These are phyloP conservation scores for Bombus consobrinus DNA, from an alignment of 1,140 invertebrate species.

Conservation along the genomic window DNA sequence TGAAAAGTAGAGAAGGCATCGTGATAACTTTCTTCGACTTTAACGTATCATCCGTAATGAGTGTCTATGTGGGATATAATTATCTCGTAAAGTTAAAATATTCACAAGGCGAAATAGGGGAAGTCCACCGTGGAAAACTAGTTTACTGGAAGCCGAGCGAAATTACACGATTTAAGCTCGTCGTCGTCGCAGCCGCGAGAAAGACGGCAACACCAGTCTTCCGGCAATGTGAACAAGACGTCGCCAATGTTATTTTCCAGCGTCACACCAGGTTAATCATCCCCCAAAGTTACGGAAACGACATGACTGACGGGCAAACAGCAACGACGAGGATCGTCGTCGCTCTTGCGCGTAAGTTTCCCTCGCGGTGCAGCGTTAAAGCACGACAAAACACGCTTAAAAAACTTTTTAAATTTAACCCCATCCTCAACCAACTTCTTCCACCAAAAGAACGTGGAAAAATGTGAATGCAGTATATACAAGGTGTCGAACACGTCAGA, in stretches of 20 bases:
- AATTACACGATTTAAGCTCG: constrained; percentile 37
- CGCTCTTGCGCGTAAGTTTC: constrained; percentile 68
- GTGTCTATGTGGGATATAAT: not conserved
- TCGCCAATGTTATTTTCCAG: constrained; percentile 77
- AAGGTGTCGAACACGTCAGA: constrained; percentile 55
- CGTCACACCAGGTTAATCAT: constrained; percentile 81
- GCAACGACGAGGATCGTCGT: constrained; percentile 59
- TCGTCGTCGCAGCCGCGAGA: constrained; percentile 8
- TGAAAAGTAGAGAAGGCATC: not conserved
- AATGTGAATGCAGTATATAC: constrained; percentile 74
- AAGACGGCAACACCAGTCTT: constrained; percentile 34
- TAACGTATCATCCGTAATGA: not conserved
- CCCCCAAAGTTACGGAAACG: constrained; percentile 74
- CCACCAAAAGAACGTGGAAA: constrained; percentile 40
- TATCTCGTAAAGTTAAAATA: constrained; percentile 32
- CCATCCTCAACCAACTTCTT: constrained; percentile 67
- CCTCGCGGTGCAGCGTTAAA: constrained; percentile 61
- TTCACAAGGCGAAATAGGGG: not conserved
- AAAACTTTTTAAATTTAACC: constrained; percentile 83
- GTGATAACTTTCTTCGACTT: not conserved
- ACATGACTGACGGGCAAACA: constrained; percentile 81
- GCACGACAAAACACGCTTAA: constrained; percentile 74
- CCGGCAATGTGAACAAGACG: constrained; percentile 50
- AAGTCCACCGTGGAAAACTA: constrained; percentile 17
- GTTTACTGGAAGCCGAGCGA: constrained; percentile 36